Conservation (phyloP, 2,888 invertebrate genomes). For the Thecophora atra region DNA sequence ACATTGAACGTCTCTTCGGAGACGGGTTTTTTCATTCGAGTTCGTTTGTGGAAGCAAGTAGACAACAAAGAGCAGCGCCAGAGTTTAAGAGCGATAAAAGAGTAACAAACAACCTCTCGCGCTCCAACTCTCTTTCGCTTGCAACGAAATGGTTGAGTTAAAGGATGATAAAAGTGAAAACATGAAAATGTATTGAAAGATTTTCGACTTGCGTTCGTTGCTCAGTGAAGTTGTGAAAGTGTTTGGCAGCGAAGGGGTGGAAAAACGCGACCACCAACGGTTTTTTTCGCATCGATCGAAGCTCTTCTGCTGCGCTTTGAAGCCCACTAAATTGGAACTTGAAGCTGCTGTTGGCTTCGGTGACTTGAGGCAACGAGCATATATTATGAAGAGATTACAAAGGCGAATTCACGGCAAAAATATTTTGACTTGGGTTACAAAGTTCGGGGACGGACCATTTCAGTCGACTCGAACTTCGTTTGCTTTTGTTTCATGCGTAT, state of each 20-base stretch:
- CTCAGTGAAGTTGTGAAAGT: too few species aligned
- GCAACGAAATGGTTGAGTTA: not conserved
- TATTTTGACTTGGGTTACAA: too few species aligned
- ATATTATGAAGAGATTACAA: too few species aligned
- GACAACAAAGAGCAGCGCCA: not conserved
- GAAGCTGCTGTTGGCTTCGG: not conserved
- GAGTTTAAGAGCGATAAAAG: not conserved
- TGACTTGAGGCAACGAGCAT: too few species aligned
- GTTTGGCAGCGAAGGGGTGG: not conserved
- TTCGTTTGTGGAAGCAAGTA: not conserved
- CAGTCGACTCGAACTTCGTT: too few species aligned
- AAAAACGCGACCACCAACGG: not conserved
- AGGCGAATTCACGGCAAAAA: too few species aligned
- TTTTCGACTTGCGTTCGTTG: too few species aligned
- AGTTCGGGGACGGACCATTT: too few species aligned
- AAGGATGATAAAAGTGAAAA: not conserved
- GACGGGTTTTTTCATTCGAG: not conserved
- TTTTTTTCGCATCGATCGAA: not conserved
- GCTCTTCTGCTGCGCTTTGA: not conserved
- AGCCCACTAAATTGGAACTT: conserved; percentile 8
- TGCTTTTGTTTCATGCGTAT: too few species aligned
- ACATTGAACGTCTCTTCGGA: not conserved
- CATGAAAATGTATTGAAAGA: not conserved
- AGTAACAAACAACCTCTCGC: not conserved
- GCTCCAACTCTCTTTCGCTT: not conserved